These are phyloP conservation scores for Cairina moschata DNA, from an alignment of 2,113 vertebrate genomes.

Conservation along the genomic window DNA sequence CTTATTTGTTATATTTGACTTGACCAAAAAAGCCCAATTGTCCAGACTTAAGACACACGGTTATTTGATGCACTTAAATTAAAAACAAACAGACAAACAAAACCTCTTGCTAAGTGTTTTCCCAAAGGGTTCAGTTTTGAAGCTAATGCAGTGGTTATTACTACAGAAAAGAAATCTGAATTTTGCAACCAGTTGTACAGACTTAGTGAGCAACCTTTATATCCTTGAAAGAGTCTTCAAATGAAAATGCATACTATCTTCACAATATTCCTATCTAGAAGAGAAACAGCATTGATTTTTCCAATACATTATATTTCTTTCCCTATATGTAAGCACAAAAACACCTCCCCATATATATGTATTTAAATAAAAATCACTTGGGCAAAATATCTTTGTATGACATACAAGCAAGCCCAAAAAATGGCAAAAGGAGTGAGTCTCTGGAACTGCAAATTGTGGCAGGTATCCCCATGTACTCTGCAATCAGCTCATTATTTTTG, in stretches of 20 bases:
- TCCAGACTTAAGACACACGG: neutral
- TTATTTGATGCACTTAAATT: neutral
- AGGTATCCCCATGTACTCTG: neutral
- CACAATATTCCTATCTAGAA: neutral
- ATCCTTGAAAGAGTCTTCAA: neutral
- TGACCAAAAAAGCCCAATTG: neutral
- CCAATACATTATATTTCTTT: neutral
- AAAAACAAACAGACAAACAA: neutral
- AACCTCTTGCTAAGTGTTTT: neutral
- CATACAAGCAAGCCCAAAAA: neutral
- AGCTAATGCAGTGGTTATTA: neutral
- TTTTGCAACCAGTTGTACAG: neutral
- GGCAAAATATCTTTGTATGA: neutral
- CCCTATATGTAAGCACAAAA: neutral
- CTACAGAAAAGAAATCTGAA: neutral
- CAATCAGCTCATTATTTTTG: constrained; percentile 45
- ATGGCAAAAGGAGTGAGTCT: neutral
- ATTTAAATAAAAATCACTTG: neutral
- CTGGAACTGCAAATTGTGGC: neutral
- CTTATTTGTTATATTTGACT: neutral
- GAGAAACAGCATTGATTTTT: neutral
- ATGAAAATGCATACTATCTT: neutral
- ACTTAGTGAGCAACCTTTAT: neutral
- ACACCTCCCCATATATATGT: neutral
- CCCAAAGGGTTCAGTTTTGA: neutral